Conservation (phyloP, 2,113 vertebrate species). For the Alectura lathami region DNA sequence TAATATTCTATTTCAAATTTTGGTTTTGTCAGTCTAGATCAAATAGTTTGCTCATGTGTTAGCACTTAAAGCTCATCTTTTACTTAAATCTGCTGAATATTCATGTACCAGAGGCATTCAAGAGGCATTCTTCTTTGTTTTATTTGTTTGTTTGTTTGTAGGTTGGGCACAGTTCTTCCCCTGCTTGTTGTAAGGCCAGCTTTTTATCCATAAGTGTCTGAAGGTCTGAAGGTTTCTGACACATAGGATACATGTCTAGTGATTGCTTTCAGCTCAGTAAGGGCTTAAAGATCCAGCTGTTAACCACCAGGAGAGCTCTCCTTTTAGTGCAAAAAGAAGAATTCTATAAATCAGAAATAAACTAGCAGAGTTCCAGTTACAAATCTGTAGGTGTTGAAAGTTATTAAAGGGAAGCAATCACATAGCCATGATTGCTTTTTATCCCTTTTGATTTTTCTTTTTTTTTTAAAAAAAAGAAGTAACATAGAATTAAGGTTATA, state of each 20-base stretch:
- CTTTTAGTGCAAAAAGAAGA: background rate
- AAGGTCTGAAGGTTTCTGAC: background rate
- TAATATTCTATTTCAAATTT: background rate
- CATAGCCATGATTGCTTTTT: background rate
- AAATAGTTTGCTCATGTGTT: background rate
- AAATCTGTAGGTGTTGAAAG: background rate
- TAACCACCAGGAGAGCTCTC: background rate
- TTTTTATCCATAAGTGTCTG: background rate
- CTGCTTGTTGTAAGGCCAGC: background rate
- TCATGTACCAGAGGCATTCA: background rate
- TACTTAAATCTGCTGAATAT: background rate
- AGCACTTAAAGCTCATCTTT: background rate
- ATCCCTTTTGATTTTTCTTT: background rate
- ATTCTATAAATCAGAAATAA: background rate
- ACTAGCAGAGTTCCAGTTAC: background rate
- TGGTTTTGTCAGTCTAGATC: background rate
- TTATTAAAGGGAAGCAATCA: background rate
- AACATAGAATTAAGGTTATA: background rate
- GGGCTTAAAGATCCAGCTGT: background rate
- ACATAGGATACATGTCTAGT: background rate
- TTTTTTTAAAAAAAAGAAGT: background rate
- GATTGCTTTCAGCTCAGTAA: background rate
- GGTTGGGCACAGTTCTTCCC: background rate
- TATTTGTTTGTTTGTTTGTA: background rate
- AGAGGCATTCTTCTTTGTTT: too few relatives aligned